These are phyloP conservation scores for Pangasius macronema DNA, from an alignment of 2,797 vertebrate species.

Conservation along the genomic window DNA sequence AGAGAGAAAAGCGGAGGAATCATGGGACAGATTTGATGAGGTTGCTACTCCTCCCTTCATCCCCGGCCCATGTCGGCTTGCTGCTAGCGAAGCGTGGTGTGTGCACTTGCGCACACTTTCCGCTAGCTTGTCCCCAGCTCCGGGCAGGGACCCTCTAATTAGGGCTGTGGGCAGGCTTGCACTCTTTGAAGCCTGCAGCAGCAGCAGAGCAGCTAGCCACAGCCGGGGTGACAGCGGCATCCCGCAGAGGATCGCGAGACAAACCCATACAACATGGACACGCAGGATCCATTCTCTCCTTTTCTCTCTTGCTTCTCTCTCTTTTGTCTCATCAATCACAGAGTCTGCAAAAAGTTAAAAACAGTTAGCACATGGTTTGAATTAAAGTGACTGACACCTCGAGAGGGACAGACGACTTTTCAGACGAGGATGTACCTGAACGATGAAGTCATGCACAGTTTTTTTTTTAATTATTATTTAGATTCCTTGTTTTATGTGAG, in stretches of 20 bases:
- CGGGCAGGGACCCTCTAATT: slow-evolving; percentile 63
- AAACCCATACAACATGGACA: slow-evolving; percentile 59
- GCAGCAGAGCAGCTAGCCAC: slow-evolving; percentile 61
- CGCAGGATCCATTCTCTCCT: slow-evolving; percentile 50
- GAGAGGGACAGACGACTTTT: not conserved
- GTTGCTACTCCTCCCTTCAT: slow-evolving; percentile 52
- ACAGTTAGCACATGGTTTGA: slow-evolving; percentile 1
- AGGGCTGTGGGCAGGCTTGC: slow-evolving; percentile 60
- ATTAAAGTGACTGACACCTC: slow-evolving; percentile 30
- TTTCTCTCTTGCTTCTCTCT: slow-evolving; percentile 11
- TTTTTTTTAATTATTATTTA: not conserved
- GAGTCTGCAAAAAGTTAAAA: slow-evolving; percentile 11
- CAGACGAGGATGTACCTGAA: slow-evolving; percentile 7
- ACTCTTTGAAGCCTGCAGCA: slow-evolving; percentile 65
- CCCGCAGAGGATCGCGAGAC: slow-evolving; percentile 63
- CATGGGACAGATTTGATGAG: slow-evolving; percentile 39
- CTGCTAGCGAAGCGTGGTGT: slow-evolving; percentile 59
- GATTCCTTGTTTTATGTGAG: slow-evolving; percentile 6
- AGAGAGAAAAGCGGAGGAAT: slow-evolving; percentile 18
- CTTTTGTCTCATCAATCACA: slow-evolving; percentile 21
- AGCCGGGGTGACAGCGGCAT: slow-evolving; percentile 62
- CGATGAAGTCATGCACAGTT: not conserved
- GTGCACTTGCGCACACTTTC: slow-evolving; percentile 60
- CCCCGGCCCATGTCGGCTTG: slow-evolving; percentile 43
- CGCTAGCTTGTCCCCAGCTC: slow-evolving; percentile 58